Percentiles rank a stretch among this genome's conserved stretches.
Conservation (phyloP, 2,797 vertebrate genomes). For the Muscicapa comitata region DNA sequence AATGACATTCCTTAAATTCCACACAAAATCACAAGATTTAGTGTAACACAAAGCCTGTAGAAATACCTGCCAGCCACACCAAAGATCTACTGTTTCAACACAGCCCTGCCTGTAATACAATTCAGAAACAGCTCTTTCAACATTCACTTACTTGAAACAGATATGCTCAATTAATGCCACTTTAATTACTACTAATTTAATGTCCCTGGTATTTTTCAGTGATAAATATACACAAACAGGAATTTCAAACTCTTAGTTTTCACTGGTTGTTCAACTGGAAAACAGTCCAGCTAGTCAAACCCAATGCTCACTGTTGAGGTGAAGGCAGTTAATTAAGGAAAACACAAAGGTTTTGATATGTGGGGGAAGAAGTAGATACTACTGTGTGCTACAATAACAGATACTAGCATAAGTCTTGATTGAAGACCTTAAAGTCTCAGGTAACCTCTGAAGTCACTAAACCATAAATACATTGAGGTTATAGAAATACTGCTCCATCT, state of each 20-base stretch:
- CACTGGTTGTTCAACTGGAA: background rate
- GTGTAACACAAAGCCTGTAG: background rate
- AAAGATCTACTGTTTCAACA: background rate
- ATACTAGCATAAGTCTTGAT: background rate
- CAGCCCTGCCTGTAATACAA: background rate
- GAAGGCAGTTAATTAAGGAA: background rate
- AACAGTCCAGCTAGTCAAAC: background rate
- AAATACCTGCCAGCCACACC: background rate
- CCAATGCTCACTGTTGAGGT: background rate
- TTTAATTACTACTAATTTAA: background rate
- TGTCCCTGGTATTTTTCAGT: background rate
- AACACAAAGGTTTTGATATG: background rate
- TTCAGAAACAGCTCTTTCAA: conserved; percentile 6
- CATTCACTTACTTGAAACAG: background rate
- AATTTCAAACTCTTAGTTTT: background rate
- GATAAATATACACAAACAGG: background rate
- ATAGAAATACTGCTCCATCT: background rate
- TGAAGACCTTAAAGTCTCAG: background rate
- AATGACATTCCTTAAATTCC: background rate
- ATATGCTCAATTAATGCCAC: conserved; percentile 14
- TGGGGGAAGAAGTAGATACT: background rate
- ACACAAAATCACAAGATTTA: background rate
- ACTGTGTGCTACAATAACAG: background rate
- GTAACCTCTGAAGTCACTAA: background rate
- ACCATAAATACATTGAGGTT: background rate